Base-by-base conservation (phyloP, 2,888 invertebrate species). In the Apeira syringaria region DNA sequence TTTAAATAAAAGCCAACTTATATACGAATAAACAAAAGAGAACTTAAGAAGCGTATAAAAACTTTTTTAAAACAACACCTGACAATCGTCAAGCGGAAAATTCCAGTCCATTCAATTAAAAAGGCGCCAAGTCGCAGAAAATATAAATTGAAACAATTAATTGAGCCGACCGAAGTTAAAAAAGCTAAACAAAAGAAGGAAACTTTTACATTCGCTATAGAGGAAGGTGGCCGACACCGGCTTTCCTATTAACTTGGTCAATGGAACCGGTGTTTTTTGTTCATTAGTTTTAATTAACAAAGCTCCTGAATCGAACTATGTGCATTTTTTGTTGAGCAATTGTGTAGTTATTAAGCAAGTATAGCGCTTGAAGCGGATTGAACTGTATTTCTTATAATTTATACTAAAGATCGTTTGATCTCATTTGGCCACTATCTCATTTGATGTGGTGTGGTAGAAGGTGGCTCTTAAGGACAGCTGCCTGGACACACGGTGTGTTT, bases 91-190 rank as follows among this genome's bases (percentile, higher is more conserved):
- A 25, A 50, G 55, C 55, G 50, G 54, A 43, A 40, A 47, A 50
- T 25, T 18, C 42, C 32, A 36, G 34, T 47, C 40, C 35, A 27
- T 56, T 60, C 59, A 67, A 64, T 64, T 64, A 61, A 42, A 61
- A 59, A 43, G 18, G 56, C 48, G 29, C 39, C 37, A 52, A 59
- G 43, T 50, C 55, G 53, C 42, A 27, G 39, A 41, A 59, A 56
- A 61, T 53, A 51, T 52, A 53, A 59, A 56, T 46, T 33, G 56
- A 58, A 58, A 64, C 59, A 62, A 64, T 67, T 68, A 67, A 66
- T 57, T 60, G 36, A 39, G 47, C 50, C 56, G 7, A 47, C 47
- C 55, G 59, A 55, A 42, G 53, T 53, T 17, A 27, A 41, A 41
- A 46, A 51, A 40, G 18, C 36, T 5, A 38, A 44, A 38, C 33